A percentile compares a stretch with the other conserved stretches of the same genome.
phyloP scores from a whole-genome alignment of 2,797 vertebrate species.

The Borostomias antarcticus region DNA sequence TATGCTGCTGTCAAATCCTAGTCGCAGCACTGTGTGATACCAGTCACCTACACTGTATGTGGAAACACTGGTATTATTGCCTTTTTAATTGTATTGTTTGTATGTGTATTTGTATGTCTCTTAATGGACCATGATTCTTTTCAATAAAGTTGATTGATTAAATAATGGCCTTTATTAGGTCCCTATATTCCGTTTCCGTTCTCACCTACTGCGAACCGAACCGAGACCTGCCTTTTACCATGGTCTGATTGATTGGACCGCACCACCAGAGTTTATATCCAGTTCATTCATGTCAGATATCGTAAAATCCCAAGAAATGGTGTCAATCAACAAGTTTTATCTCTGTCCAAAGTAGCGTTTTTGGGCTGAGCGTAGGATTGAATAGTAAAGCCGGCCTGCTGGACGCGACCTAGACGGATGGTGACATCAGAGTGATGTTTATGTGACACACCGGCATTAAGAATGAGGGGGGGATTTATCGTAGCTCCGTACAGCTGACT shows the following conservation, averaged over 20 bases:
- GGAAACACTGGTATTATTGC: not conserved
- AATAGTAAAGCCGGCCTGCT: not conserved
- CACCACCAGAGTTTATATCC: too few relatives aligned
- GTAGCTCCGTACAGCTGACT: not conserved
- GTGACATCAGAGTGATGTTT: constrained; percentile 1
- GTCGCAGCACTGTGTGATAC: too few relatives aligned
- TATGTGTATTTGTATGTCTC: not conserved
- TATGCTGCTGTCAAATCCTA: too few relatives aligned
- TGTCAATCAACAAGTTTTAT: constrained; percentile 14
- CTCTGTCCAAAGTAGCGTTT: not conserved
- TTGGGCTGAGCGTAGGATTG: not conserved
- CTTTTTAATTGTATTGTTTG: not conserved
- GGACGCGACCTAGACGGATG: not conserved
- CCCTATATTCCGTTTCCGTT: too few relatives aligned
- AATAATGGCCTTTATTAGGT: too few relatives aligned
- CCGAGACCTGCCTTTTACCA: too few relatives aligned
- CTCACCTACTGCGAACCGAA: too few relatives aligned
- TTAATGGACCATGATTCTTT: too few relatives aligned
- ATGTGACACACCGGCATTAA: not conserved
- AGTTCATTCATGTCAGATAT: not conserved
- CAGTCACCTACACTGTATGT: too few relatives aligned
- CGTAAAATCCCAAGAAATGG: not conserved
- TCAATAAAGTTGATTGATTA: too few relatives aligned
- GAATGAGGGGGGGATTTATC: not conserved
- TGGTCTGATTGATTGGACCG: too few relatives aligned